Conservation (phyloP, 2,797 vertebrate genomes). For the Sylvia borin region DNA sequence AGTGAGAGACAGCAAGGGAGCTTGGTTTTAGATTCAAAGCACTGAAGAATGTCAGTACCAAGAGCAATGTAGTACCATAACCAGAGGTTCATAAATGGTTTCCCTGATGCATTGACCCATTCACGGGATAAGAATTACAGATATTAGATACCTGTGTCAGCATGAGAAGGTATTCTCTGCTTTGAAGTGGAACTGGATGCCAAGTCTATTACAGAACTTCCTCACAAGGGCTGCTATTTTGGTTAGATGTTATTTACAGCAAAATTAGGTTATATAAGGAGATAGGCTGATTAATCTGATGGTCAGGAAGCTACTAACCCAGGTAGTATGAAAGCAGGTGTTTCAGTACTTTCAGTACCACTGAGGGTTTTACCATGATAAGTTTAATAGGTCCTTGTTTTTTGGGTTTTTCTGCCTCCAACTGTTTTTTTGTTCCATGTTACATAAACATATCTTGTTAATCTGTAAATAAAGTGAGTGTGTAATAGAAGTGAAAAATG, state of each 20-base stretch:
- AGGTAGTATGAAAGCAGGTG: neutral
- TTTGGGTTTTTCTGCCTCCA: neutral
- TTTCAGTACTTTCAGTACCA: neutral
- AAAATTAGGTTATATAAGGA: neutral
- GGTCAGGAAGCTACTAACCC: neutral
- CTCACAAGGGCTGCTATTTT: neutral
- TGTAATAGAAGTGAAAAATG: slow-evolving; percentile 47
- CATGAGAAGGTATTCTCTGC: neutral
- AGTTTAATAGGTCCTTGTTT: neutral
- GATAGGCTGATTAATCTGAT: neutral
- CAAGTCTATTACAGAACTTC: neutral
- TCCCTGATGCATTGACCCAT: neutral
- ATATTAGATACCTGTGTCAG: neutral
- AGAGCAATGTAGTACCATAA: neutral
- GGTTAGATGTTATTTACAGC: neutral
- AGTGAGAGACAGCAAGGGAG: neutral
- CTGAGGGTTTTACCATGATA: neutral
- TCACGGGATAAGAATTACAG: neutral
- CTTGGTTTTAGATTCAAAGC: neutral
- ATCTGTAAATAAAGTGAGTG: slow-evolving; percentile 43
- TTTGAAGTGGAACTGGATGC: neutral
- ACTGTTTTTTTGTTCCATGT: slow-evolving; percentile 1
- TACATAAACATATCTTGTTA: slow-evolving; percentile 1
- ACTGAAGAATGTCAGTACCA: neutral
- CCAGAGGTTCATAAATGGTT: neutral